A percentile compares a stretch with the other conserved stretches of the same genome.
phyloP scores from a whole-genome alignment of 1,140 invertebrate species.

The Polypedilum vanderplanki region DNA sequence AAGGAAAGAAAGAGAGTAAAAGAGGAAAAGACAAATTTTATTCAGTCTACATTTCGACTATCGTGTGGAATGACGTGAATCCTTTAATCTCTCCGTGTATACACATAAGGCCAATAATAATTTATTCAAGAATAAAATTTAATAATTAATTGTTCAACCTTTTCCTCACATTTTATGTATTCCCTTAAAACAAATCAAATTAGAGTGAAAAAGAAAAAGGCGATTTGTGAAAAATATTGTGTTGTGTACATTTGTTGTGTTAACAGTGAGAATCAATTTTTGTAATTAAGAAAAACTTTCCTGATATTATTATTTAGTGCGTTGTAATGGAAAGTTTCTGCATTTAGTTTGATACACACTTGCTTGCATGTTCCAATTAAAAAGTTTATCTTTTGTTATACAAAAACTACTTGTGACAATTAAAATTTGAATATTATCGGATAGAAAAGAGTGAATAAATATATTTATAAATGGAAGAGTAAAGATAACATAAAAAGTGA shows the following conservation, averaged over 20 bases:
- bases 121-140: neutral
- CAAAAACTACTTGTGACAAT: no score
- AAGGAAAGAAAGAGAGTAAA: neutral
- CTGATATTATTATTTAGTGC: neutral
- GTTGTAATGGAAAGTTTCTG: neutral
- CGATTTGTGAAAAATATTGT: no score
- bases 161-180: neutral
- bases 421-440: no score
- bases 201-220: constrained; percentile 2
- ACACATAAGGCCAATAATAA: neutral
- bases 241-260: neutral
- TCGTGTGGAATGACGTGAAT: neutral
- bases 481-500: neutral
- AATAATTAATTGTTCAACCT: neutral
- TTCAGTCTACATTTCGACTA: no score
- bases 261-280: no score
- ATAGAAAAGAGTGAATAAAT: no score
- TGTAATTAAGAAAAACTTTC: no score
- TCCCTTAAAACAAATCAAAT: neutral
- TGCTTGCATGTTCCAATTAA: no score
- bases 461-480: neutral
- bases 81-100: neutral
- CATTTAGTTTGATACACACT: no score
- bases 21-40: no score
- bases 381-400: no score